Evolutionary conservation across 2,113 vertebrate genomes (phyloP), one percentile per base, ranked within the genome.

Genomic region (Electrona antarctica): DNA sequence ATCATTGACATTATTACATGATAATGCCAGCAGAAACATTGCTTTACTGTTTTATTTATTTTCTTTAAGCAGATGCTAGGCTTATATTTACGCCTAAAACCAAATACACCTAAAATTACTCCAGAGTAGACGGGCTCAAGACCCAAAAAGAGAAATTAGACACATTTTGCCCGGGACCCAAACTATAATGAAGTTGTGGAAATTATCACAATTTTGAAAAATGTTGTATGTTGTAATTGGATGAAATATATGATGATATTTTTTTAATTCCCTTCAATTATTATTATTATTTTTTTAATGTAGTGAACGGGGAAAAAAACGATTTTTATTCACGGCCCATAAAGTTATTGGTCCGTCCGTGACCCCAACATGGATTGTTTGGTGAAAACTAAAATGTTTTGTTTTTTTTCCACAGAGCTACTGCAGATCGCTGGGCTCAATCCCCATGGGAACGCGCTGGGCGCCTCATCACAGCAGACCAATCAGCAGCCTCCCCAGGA

Each of bases 351-450:
- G n/a, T 3, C 10, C 51, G 2, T 48, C 11, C 11, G 33, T 15
- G 15, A 55, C 6, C 21, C 21, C 21, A 21, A 2, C 21, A 21
- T 21, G 21, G 21, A 21, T 21, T 21, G 21, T 21, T 21, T 21
- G 21, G 21, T 21, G n/a, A 58, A 65, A 13, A n/a, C n/a, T 51
- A 8, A 64, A n/a, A n/a, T n/a, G n/a, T n/a, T n/a, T n/a, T n/a
- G 21, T 21, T 21, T 21, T 21, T 57, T 54, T 68, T 14, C 70
- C 64, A 21, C 81, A 99, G 97, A 99, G 59, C 93, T 98, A n/a
- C 93, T 99, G 89, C 97, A 99, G 91, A 99, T 99, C 8, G 96
- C 97, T 77, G 97, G 97, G 11, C 98, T 99, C 81, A 98, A 95
- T 81, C 96, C 96, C 62, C 97, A 98, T 0, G 96, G 97, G 50